Conservation (phyloP, 2,888 invertebrate species). For the Bimastos eiseni region DNA sequence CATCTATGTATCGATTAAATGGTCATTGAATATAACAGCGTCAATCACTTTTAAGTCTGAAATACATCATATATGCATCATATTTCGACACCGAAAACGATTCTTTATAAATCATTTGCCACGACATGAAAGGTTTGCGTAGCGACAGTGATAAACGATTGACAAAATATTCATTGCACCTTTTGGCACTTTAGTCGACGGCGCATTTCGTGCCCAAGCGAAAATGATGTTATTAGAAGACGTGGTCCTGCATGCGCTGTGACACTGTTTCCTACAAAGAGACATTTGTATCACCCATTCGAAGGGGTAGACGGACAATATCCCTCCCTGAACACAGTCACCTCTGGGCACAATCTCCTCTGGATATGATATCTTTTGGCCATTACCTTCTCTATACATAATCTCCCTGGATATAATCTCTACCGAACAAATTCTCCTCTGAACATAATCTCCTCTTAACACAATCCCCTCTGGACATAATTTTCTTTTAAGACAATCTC, state of each 20-base stretch:
- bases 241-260: neutral
- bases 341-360: too few species aligned
- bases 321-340: too few species aligned
- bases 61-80: neutral
- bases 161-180: slow-evolving; percentile 67
- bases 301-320: too few species aligned
- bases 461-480: too few species aligned
- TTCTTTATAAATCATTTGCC: neutral
- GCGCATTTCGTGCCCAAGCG: slow-evolving; percentile 70
- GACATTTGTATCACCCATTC: neutral
- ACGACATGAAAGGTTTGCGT: neutral
- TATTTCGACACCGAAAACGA: neutral
- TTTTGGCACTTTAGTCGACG: slow-evolving; percentile 65
- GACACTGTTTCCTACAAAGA: neutral
- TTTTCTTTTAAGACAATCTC: too few species aligned
- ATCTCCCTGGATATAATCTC: too few species aligned
- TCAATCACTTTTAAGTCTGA: neutral
- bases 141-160: neutral
- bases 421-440: too few species aligned
- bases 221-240: slow-evolving; percentile 43
- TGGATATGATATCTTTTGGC: too few species aligned
- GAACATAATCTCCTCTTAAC: too few species aligned
- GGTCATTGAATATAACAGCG: neutral
- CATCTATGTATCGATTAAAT: too few species aligned
- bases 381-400: too few species aligned